A percentile compares a stretch with the other conserved stretches of the same genome.
phyloP scores from a whole-genome alignment of 2,113 vertebrate species.

The Leucoraja erinaceus region DNA sequence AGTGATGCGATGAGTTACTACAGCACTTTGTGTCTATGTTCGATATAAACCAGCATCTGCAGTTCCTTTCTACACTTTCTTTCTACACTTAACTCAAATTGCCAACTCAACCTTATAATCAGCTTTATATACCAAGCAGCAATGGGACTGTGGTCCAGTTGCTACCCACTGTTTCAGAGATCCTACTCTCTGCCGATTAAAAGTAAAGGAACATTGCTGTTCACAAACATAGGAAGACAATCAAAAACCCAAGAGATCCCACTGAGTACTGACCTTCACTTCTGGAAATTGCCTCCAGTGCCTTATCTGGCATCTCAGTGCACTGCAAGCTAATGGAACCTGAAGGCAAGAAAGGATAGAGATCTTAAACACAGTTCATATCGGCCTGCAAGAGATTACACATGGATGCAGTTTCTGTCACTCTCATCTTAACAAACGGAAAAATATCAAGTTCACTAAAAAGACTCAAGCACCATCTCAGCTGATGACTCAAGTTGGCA shows the following conservation, averaged over 20 bases:
- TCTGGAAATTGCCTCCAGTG: conserved; percentile 43
- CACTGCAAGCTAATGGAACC: conserved; percentile 42
- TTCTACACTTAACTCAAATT: too few relatives aligned
- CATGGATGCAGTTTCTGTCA: conserved; percentile 41
- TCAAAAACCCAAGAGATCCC: neutral
- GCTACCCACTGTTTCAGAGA: neutral
- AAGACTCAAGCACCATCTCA: neutral
- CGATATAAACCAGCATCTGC: too few relatives aligned
- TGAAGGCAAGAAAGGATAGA: conserved; percentile 48
- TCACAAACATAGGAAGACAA: neutral
- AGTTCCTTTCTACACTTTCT: too few relatives aligned
- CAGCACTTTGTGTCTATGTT: too few relatives aligned
- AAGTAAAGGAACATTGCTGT: conserved; percentile 41
- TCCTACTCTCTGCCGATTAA: neutral
- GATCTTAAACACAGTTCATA: conserved; percentile 39
- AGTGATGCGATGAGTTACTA: too few relatives aligned
- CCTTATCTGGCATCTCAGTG: conserved; percentile 52
- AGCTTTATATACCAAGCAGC: neutral
- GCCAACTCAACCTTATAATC: neutral
- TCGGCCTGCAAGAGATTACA: neutral
- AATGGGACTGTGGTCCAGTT: neutral
- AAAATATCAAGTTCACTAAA: neutral
- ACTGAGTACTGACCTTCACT: conserved; percentile 44
- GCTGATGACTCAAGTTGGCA: neutral
- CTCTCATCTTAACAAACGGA: neutral